These are phyloP conservation scores for Sinhomidia bicolor DNA, from an alignment of 2,888 invertebrate species.

Conservation along the genomic window DNA sequence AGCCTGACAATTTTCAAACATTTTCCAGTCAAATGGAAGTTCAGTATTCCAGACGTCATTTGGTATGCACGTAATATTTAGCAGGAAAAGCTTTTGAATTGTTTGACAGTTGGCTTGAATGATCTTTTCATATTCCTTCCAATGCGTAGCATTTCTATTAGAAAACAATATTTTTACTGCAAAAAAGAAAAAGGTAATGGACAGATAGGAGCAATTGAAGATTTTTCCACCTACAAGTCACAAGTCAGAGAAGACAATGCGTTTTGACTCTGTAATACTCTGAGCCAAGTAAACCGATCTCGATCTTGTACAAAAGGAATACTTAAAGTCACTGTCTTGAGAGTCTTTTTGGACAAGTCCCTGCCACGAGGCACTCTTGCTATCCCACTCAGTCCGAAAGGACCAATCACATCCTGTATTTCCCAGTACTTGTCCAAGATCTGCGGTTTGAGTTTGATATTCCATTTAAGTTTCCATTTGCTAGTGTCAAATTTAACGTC, in stretches of 20 bases:
- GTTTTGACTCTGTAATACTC: conserved; percentile 59
- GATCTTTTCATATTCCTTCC: conserved; percentile 68
- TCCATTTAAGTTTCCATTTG: conserved; percentile 70
- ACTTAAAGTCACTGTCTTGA: conserved; percentile 52
- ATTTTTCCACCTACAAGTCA: conserved; percentile 33
- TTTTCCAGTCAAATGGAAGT: conserved; percentile 64
- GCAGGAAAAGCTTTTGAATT: conserved; percentile 53
- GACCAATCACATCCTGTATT: conserved; percentile 44
- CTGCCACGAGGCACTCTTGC: conserved; percentile 10
- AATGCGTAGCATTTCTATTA: conserved; percentile 58
- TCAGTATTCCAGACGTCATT: background rate
- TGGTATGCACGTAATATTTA: conserved; percentile 46
- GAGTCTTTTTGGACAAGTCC: conserved; percentile 43
- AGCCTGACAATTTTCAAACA: conserved; percentile 56
- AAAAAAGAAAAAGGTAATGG: too few species aligned
- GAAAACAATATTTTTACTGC: too few species aligned
- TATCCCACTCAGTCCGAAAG: conserved; percentile 54
- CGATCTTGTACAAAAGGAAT: conserved; percentile 67
- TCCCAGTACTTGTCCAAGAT: conserved; percentile 49
- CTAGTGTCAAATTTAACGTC: conserved; percentile 68
- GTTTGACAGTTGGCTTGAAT: conserved; percentile 45
- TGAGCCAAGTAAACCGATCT: conserved; percentile 65
- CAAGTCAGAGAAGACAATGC: conserved; percentile 61
- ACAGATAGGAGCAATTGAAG: background rate
- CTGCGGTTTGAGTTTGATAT: conserved; percentile 62